A percentile compares a stretch with the other conserved stretches of the same genome.
Conservation (phyloP, 2,797 vertebrate genomes). For the Lacerta viridis region DNA sequence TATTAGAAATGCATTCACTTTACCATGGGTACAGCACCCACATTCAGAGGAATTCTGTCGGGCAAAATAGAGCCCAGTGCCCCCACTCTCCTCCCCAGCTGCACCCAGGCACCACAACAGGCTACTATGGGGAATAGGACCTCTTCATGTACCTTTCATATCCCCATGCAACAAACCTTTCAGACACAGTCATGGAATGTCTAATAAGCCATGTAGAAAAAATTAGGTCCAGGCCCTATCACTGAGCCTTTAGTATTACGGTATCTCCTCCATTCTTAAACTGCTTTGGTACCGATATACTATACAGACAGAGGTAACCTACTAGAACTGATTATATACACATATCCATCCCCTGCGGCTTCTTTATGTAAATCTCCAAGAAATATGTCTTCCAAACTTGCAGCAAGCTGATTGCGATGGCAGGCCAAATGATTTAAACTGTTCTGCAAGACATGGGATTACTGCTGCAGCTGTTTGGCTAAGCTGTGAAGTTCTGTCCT, state of each 20-base stretch:
- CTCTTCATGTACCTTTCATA: neutral
- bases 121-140: too few relatives aligned
- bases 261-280: neutral
- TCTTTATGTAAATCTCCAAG: slow-evolving; percentile 31
- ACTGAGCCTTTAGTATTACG: neutral
- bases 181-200: neutral
- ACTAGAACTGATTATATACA: neutral
- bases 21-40: neutral
- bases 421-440: slow-evolving; percentile 58
- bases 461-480: slow-evolving; percentile 72
- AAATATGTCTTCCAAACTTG: slow-evolving; percentile 46
- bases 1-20: neutral
- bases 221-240: slow-evolving; percentile 12
- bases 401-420: slow-evolving; percentile 62
- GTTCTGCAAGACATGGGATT: slow-evolving; percentile 66
- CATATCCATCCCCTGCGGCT: slow-evolving; percentile 11
- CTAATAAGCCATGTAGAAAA: slow-evolving; percentile 37
- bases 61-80: neutral
- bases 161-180: neutral
- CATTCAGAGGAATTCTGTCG: neutral
- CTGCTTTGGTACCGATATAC: neutral
- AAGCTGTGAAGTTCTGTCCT: slow-evolving; percentile 67
- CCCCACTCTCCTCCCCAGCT: too few relatives aligned
- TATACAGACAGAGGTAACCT: neutral
- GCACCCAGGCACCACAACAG: neutral